phyloP scores from a whole-genome alignment of 1,140 invertebrate species.

The Atta cephalotes region DNA sequence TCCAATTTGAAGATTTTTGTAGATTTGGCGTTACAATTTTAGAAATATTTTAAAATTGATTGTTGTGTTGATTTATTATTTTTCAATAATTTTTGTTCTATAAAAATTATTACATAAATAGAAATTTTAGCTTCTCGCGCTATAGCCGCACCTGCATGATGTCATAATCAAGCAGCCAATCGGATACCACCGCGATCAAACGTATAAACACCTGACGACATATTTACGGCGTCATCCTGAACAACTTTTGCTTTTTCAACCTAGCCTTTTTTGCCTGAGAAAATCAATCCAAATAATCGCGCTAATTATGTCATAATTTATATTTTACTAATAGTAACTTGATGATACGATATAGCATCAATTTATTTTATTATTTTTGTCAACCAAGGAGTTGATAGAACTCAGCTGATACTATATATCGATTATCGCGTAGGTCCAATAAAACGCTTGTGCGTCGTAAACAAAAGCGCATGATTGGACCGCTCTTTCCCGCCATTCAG shows the following conservation, averaged over 20 bases:
- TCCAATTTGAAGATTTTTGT: neutral
- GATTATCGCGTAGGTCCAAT: slow-evolving; percentile 78
- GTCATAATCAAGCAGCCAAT: slow-evolving; percentile 74
- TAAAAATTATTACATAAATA: neutral
- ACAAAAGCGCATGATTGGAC: slow-evolving; percentile 72
- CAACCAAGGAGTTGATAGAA: neutral
- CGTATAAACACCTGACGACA: slow-evolving; percentile 69
- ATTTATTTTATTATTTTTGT: neutral
- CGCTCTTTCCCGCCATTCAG: slow-evolving; percentile 66
- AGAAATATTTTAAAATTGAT: neutral
- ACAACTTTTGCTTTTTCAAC: neutral
- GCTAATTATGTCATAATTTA: neutral
- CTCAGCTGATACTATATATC: slow-evolving; percentile 72
- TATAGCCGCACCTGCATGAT: slow-evolving; percentile 73
- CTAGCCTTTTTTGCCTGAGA: slow-evolving; percentile 1
- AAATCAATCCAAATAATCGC: slow-evolving; percentile 15
- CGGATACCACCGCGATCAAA: slow-evolving; percentile 63
- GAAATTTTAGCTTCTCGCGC: neutral
- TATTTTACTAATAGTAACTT: neutral
- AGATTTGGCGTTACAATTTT: neutral
- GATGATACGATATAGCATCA: neutral
- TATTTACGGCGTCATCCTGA: slow-evolving; percentile 7
- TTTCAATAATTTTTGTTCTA: neutral
- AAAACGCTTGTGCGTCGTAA: slow-evolving; percentile 79
- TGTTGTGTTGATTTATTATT: neutral